phyloP scores from a whole-genome alignment of 2,888 invertebrate species.

The Melieria crassipennis region DNA sequence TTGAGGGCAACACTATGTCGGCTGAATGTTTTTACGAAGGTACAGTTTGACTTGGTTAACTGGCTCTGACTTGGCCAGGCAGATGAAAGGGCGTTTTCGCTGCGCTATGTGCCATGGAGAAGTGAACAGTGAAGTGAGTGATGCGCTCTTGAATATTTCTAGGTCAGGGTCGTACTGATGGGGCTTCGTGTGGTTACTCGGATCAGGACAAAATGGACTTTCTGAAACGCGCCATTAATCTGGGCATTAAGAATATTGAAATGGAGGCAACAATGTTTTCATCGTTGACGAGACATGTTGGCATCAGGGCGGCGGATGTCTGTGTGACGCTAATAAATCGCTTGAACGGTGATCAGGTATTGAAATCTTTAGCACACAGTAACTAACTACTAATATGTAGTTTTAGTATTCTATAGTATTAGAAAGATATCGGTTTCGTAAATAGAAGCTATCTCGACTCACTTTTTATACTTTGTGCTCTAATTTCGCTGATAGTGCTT shows the following conservation, averaged over 20 bases:
- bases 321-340: constrained; percentile 79
- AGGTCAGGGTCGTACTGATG: constrained; percentile 82
- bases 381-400: no score
- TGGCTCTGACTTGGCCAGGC: neutral
- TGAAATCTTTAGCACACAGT: neutral
- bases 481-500: no score
- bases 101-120: no score
- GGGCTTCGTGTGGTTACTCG: constrained; percentile 76
- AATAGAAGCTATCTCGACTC: no score
- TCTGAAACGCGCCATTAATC: constrained; percentile 67
- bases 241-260: constrained; percentile 79
- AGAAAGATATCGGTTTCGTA: no score
- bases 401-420: no score
- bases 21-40: constrained; percentile 86
- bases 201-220: constrained; percentile 74
- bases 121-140: no score
- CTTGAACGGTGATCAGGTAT: constrained; percentile 76
- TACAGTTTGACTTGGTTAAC: constrained; percentile 44
- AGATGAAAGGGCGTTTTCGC: no score
- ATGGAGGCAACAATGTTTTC: constrained; percentile 83
- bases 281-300: constrained; percentile 73
- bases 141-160: neutral
- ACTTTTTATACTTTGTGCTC: no score
- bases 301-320: constrained; percentile 74
- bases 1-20: constrained; percentile 77